Conservation (phyloP, 2,888 invertebrate species). For the Agrochola litura region DNA sequence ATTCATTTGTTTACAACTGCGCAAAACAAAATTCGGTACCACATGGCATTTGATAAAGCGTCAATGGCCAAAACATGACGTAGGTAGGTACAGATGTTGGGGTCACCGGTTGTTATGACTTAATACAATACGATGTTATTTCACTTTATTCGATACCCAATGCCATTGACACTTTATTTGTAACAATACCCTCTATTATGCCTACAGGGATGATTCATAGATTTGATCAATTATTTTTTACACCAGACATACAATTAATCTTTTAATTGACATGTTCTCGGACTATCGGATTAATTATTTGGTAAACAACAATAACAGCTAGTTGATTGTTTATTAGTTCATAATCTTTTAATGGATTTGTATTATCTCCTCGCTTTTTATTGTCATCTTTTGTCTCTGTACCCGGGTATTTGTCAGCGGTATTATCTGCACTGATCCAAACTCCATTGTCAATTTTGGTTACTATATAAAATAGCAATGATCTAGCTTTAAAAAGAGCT, state of each 20-base stretch:
- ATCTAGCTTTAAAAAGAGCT: constrained; percentile 27
- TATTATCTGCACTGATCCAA: neutral
- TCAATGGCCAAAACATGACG: constrained; percentile 33
- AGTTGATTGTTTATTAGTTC: constrained; percentile 23
- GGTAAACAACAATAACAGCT: constrained; percentile 28
- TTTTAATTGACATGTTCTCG: constrained; percentile 19
- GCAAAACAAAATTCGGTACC: constrained; percentile 13
- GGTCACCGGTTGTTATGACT: constrained; percentile 42
- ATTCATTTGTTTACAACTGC: constrained; percentile 4
- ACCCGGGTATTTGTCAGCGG: neutral
- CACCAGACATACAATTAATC: constrained; percentile 26
- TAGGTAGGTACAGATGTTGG: constrained; percentile 42
- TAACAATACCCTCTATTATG: constrained; percentile 45
- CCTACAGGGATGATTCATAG: constrained; percentile 46
- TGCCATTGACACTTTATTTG: constrained; percentile 52
- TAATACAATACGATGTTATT: constrained; percentile 34
- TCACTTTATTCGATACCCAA: constrained; percentile 16
- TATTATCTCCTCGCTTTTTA: constrained; percentile 20
- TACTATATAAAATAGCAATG: constrained; percentile 14
- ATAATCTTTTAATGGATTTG: constrained; percentile 48
- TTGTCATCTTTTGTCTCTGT: constrained; percentile 6
- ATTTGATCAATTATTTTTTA: constrained; percentile 12
- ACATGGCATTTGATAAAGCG: constrained; percentile 28
- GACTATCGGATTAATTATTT: constrained; percentile 34
- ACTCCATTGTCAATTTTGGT: neutral